A percentile compares a stretch with the other conserved stretches of the same genome.
phyloP scores from a whole-genome alignment of 2,888 invertebrate genomes.

The Mesoligia furuncula region DNA sequence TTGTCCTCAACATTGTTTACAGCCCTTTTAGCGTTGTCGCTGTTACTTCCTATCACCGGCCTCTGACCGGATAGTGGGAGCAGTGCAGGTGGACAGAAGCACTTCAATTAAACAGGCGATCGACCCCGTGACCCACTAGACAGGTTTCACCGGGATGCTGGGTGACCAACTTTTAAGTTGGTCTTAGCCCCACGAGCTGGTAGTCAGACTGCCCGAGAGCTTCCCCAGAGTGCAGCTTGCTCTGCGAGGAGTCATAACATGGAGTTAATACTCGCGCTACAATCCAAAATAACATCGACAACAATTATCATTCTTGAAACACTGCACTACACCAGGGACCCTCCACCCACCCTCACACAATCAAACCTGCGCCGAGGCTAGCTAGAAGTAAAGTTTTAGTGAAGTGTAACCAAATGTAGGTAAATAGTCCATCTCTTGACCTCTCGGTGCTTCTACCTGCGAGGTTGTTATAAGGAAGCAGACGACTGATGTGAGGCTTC shows the following conservation, averaged over 20 bases:
- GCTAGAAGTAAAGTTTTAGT: not conserved
- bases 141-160: not conserved
- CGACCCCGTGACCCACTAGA: not conserved
- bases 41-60: conserved; percentile 8
- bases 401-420: not conserved
- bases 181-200: not conserved
- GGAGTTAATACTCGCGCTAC: not conserved
- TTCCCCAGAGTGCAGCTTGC: not conserved
- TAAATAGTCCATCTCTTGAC: not conserved
- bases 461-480: conserved; percentile 15
- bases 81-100: not conserved
- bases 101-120: not conserved
- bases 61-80: not conserved
- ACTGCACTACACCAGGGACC: not conserved
- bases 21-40: conserved; percentile 11
- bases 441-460: conserved; percentile 13
- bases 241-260: not conserved
- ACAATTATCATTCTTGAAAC: not conserved
- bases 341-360: conserved; percentile 20
- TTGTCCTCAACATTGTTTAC: not conserved
- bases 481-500: not conserved
- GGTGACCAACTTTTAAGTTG: not conserved
- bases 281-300: conserved; percentile 19
- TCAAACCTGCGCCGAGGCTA: conserved; percentile 33
- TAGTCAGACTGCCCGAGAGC: not conserved